Percentiles rank a stretch among this genome's conserved stretches.
These are phyloP conservation scores for Coelopa pilipes DNA, from an alignment of 2,888 invertebrate genomes.

Conservation along the genomic window DNA sequence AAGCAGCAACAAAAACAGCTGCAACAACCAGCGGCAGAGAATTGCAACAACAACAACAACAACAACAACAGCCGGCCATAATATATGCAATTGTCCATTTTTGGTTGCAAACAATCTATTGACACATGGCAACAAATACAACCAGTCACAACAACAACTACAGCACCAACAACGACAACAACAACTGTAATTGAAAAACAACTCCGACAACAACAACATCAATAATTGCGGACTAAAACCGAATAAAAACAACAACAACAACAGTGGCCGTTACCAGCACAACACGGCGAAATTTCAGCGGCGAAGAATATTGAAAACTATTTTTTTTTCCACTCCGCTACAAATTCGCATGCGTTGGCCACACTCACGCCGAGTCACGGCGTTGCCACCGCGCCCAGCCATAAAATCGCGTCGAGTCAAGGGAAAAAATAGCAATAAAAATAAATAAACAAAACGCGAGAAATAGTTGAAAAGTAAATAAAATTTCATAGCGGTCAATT, in stretches of 20 bases:
- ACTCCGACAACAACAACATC: too few relatives aligned
- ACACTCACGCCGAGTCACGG: conserved; percentile 11
- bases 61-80: conserved; percentile 21
- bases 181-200: neutral
- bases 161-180: neutral
- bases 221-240: too few relatives aligned
- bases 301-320: too few relatives aligned
- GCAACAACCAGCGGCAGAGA: neutral
- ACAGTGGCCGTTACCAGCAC: neutral
- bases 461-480: conserved; percentile 16
- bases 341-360: too few relatives aligned
- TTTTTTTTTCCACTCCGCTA: too few relatives aligned
- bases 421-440: too few relatives aligned
- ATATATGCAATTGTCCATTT: conserved; percentile 14
- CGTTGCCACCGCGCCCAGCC: neutral
- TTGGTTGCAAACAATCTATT: conserved; percentile 20
- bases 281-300: too few relatives aligned
- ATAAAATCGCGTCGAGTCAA: too few relatives aligned
- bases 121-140: conserved; percentile 37
- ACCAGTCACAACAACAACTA: conserved; percentile 12
- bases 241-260: neutral
- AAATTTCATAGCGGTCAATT: conserved; percentile 27
- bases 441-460: too few relatives aligned
- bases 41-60: conserved; percentile 2
- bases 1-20: conserved; percentile 13